Evolutionary conservation across 2,113 vertebrate species (phyloP).

Genomic region (Globicephala melas): DNA sequence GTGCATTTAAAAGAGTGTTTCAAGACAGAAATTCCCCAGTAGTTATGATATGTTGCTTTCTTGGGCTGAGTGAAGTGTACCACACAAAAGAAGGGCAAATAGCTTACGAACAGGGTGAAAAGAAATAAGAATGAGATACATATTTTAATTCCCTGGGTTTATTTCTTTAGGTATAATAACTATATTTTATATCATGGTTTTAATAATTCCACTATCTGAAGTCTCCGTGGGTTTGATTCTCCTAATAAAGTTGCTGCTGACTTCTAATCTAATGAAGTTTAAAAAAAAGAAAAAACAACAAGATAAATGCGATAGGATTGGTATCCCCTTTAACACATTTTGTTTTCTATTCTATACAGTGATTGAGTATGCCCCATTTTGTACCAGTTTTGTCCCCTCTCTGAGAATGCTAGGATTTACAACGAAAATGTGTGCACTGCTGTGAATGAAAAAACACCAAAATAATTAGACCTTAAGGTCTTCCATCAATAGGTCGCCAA

Average conservation of each 20-base stretch:
- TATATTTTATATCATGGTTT: not conserved
- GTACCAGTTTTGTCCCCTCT: not conserved
- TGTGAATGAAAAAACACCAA: slow-evolving; percentile 67
- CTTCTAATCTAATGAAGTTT: not conserved
- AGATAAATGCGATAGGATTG: not conserved
- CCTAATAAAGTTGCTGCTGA: not conserved
- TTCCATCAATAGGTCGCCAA: slow-evolving; percentile 70
- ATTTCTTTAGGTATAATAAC: not conserved
- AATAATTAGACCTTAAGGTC: slow-evolving; percentile 73
- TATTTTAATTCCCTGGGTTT: not conserved
- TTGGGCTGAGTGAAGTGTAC: not conserved
- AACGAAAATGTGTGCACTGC: not conserved
- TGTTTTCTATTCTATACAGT: not conserved
- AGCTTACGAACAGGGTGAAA: not conserved
- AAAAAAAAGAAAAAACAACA: not conserved
- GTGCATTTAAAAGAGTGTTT: slow-evolving; percentile 30
- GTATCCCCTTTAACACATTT: not conserved
- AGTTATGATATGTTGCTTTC: not conserved
- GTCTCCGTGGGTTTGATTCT: not conserved
- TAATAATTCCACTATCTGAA: not conserved
- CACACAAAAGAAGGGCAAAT: not conserved
- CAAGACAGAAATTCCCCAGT: not conserved
- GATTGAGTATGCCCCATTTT: not conserved
- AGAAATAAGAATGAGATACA: not conserved
- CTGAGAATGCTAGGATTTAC: slow-evolving; percentile 59